A percentile compares a stretch with the other conserved stretches of the same genome.
phyloP scores from a whole-genome alignment of 1,140 invertebrate species.

The Ips typographus region DNA sequence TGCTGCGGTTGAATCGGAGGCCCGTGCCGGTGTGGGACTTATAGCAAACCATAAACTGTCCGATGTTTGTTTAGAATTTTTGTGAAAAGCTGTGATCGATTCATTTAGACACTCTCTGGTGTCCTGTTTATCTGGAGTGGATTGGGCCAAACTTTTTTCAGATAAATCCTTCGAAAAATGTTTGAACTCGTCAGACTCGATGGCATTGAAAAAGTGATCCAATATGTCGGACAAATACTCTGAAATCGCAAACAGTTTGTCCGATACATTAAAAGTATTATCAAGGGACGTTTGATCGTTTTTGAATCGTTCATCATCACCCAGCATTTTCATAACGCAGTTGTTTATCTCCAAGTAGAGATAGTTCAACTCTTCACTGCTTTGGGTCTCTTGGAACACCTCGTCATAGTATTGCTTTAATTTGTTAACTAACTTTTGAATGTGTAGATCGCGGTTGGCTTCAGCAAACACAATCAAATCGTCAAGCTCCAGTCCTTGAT shows the following conservation, averaged over 20 bases:
- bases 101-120: neutral
- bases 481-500: constrained; percentile 45
- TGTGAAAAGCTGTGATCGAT: constrained; percentile 45
- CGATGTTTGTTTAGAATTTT: constrained; percentile 35
- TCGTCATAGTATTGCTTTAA: constrained; percentile 41
- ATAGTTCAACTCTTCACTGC: constrained; percentile 41
- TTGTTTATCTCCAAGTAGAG: constrained; percentile 41
- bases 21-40: constrained; percentile 21
- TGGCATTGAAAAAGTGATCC: constrained; percentile 45
- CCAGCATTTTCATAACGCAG: constrained; percentile 39
- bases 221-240: constrained; percentile 49
- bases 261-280: constrained; percentile 35
- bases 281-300: constrained; percentile 25
- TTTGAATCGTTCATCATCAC: constrained; percentile 35
- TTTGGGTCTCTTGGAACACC: constrained; percentile 36
- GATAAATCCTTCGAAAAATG: constrained; percentile 32
- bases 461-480: constrained; percentile 49
- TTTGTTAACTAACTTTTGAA: constrained; percentile 41
- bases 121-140: constrained; percentile 35
- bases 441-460: constrained; percentile 41
- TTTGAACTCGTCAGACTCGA: constrained; percentile 29
- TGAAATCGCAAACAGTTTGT: constrained; percentile 46
- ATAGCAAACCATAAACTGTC: constrained; percentile 48
- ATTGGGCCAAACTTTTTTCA: constrained; percentile 24
- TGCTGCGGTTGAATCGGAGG: neutral